phyloP scores from a whole-genome alignment of 1,140 invertebrate species.

The Drosophila albomicans region DNA sequence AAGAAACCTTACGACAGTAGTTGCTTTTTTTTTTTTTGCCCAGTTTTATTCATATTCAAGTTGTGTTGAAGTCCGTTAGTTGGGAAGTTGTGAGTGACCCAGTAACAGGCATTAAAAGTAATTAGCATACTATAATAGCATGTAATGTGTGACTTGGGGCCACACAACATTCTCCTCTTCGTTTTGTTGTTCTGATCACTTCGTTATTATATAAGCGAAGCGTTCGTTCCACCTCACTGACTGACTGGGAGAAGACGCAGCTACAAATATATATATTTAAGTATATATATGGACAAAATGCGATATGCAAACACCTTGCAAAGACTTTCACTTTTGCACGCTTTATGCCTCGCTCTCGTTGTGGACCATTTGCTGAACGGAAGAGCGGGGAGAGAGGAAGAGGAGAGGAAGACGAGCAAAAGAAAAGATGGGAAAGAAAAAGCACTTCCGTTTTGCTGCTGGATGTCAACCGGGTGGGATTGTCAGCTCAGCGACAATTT shows the following conservation, averaged over 20 bases:
- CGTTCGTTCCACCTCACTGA: constrained; percentile 27
- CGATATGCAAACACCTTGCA: constrained; percentile 50
- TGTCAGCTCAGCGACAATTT: constrained; percentile 2
- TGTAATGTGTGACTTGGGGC: constrained; percentile 28
- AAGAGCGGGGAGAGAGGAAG: background rate
- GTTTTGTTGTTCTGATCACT: constrained; percentile 2
- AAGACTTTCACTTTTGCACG: constrained; percentile 51
- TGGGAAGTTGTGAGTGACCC: constrained; percentile 14
- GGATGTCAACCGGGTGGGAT: constrained; percentile 12
- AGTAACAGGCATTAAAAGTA: constrained; percentile 38
- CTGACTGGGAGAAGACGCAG: background rate
- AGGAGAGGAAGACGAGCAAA: background rate
- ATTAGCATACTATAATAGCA: constrained; percentile 40
- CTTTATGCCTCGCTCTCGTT: constrained; percentile 27
- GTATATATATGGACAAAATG: constrained; percentile 2
- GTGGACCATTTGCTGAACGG: constrained; percentile 9
- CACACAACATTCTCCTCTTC: background rate
- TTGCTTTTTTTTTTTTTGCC: background rate
- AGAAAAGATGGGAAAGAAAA: constrained; percentile 3
- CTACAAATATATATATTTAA: background rate
- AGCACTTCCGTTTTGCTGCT: constrained; percentile 28
- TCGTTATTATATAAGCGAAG: constrained; percentile 10
- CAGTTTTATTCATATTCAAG: constrained; percentile 16
- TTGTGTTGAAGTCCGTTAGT: constrained; percentile 2
- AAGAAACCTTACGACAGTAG: constrained; percentile 10